Conservation (phyloP, 2,797 vertebrate genomes). For the Lepilemur ruficaudatus region DNA sequence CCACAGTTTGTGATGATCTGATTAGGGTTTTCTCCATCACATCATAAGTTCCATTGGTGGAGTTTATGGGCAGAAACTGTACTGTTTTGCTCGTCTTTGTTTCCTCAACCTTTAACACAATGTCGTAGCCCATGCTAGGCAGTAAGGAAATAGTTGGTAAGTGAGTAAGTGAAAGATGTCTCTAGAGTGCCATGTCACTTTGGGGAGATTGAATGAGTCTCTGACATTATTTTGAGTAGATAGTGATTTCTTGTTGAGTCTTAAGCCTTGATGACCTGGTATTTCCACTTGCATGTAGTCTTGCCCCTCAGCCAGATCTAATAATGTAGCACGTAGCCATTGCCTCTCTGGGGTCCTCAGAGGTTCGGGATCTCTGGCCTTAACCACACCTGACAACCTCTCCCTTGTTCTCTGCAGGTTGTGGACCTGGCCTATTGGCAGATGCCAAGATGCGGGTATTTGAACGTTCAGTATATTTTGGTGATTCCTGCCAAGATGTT, state of each 20-base stretch:
- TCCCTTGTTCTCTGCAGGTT: conserved; percentile 85
- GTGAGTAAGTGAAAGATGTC: background rate
- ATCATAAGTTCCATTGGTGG: background rate
- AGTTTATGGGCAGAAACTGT: background rate
- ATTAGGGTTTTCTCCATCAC: background rate
- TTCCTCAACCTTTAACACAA: background rate
- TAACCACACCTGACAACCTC: background rate
- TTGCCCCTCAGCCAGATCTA: background rate
- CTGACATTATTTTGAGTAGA: conserved; percentile 25
- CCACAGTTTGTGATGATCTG: background rate
- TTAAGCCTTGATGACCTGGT: background rate
- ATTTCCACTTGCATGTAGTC: background rate
- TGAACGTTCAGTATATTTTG: conserved; percentile 95
- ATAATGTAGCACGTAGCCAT: background rate
- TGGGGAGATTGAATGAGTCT: background rate
- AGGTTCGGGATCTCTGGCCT: background rate
- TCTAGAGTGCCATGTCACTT: background rate
- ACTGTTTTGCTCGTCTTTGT: background rate
- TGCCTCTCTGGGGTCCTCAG: background rate
- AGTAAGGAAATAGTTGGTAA: conserved; percentile 9
- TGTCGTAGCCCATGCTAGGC: background rate
- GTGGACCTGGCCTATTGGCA: conserved; percentile 91
- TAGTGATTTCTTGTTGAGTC: background rate
- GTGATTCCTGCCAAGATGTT: conserved; percentile 98
- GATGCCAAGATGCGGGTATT: conserved; percentile 95